Evolutionary conservation across 2,888 invertebrate species (phyloP), one percentile per base, ranked within the genome.

Genomic region (Pheosia tremula): DNA sequence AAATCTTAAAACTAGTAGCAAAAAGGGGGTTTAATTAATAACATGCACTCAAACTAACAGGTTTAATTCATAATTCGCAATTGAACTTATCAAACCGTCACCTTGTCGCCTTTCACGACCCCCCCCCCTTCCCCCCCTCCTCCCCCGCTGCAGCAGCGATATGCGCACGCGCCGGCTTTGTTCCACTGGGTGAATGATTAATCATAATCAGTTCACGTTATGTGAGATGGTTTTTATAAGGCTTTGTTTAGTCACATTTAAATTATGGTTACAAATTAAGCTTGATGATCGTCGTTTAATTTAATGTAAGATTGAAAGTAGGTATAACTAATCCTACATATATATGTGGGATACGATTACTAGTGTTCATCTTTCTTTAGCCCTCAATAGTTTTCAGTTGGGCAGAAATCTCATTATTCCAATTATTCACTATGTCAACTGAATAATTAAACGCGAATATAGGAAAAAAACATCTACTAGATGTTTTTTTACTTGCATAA

Each of bases 161-260:
- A 0, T 54, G 72, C 68, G 63, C 72, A 68, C 71, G 66, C 71
- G 64, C 62, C 61, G 41, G 59, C 58, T 66, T 74, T 74, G 69
- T 73, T 74, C 60, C 64, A 54, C 38, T n/a, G 53, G 49, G 62
- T 50, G 7, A 56, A 24, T 62, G 56, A 71, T 65, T 67, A 63
- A 65, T 69, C 59, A 61, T 59, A 49, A 56, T 56, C 56, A 56
- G 41, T 56, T 56, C 9, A 13, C n/a, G 37, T 56, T 13, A 56
- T 13, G 41, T 41, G 56, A 13, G 56, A 41, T 7, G 56, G 56
- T 41, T 56, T 57, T 53, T 57, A 13, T 64, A 41, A 59, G 49
- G 38, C 1, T 54, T 54, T 54, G 54, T 38, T 1, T 11, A 45
- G 47, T 5, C 8, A 0, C 11, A 4, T 47, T 47, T 8, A 47